These are phyloP conservation scores for Biston stratarius DNA, from an alignment of 2,888 invertebrate genomes.

Conservation along the genomic window DNA sequence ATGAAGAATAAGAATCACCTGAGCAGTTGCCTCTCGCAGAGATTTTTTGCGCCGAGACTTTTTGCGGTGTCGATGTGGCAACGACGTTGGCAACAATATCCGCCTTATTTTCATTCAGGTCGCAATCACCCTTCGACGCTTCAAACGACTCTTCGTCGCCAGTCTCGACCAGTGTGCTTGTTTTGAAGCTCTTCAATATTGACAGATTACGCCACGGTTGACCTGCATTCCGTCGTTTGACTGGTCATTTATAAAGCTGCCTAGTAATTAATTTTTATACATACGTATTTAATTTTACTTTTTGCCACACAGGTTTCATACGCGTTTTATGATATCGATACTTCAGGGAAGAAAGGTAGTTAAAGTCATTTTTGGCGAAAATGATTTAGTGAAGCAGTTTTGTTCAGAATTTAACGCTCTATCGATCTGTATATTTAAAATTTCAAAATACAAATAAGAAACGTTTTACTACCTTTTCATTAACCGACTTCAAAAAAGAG, in stretches of 20 bases:
- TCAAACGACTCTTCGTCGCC: slow-evolving; percentile 53
- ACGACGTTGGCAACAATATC: slow-evolving; percentile 56
- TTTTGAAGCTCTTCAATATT: slow-evolving; percentile 56
- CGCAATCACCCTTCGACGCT: slow-evolving; percentile 54
- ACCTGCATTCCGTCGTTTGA: slow-evolving; percentile 50
- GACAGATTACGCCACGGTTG: slow-evolving; percentile 65
- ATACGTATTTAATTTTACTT: neutral
- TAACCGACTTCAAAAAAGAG: too few relatives aligned
- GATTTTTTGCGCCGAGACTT: slow-evolving; percentile 67
- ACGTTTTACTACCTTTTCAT: too few relatives aligned
- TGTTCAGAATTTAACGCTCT: too few relatives aligned
- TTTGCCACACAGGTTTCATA: too few relatives aligned
- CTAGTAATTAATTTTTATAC: neutral
- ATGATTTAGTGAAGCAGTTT: too few relatives aligned
- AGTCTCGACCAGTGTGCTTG: slow-evolving; percentile 47
- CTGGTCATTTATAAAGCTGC: slow-evolving; percentile 5
- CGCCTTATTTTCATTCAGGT: slow-evolving; percentile 58
- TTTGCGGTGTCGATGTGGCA: slow-evolving; percentile 76
- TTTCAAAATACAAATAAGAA: too few relatives aligned
- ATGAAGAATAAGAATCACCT: slow-evolving; percentile 40
- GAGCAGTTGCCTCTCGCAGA: slow-evolving; percentile 49
- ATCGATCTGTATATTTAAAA: too few relatives aligned
- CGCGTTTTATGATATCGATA: too few relatives aligned
- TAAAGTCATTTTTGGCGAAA: too few relatives aligned
- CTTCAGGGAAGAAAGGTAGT: too few relatives aligned